Percentiles rank a stretch among this genome's conserved stretches.
Evolutionary conservation across 2,888 invertebrate species (phyloP).

Genomic region (Stratiomys singularior): DNA sequence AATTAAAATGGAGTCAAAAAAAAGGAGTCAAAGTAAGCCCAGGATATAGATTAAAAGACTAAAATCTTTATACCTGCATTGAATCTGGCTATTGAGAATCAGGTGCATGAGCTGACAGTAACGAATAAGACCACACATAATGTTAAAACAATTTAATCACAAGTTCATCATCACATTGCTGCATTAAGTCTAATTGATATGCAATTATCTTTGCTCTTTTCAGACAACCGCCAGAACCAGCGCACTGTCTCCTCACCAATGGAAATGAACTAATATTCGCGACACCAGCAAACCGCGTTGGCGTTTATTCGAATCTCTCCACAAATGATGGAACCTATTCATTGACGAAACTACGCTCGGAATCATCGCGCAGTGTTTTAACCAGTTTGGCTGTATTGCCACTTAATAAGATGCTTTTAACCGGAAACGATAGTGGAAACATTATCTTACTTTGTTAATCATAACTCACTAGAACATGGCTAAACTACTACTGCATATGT

Average conservation of each 20-base stretch:
- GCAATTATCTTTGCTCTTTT: conserved; percentile 48
- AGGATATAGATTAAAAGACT: too few relatives aligned
- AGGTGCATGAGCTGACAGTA: too few relatives aligned
- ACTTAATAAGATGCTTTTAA: conserved; percentile 85
- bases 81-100: too few relatives aligned
- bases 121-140: too few relatives aligned
- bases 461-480: not conserved
- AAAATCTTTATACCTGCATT: too few relatives aligned
- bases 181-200: too few relatives aligned
- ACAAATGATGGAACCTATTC: conserved; percentile 81
- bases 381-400: conserved; percentile 92
- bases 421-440: conserved; percentile 93
- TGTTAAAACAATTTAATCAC: too few relatives aligned
- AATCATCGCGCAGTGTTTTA: conserved; percentile 90
- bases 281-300: conserved; percentile 92
- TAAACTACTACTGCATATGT: not conserved
- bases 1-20: too few relatives aligned
- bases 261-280: conserved; percentile 87
- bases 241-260: conserved; percentile 85
- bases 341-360: conserved; percentile 85
- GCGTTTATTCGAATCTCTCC: conserved; percentile 77
- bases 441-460: conserved; percentile 79
- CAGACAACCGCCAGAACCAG: conserved; percentile 92
- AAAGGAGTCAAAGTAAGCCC: too few relatives aligned
- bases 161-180: too few relatives aligned